These are phyloP conservation scores for Ageneiosus marmoratus DNA, from an alignment of 2,113 vertebrate genomes.

Conservation along the genomic window DNA sequence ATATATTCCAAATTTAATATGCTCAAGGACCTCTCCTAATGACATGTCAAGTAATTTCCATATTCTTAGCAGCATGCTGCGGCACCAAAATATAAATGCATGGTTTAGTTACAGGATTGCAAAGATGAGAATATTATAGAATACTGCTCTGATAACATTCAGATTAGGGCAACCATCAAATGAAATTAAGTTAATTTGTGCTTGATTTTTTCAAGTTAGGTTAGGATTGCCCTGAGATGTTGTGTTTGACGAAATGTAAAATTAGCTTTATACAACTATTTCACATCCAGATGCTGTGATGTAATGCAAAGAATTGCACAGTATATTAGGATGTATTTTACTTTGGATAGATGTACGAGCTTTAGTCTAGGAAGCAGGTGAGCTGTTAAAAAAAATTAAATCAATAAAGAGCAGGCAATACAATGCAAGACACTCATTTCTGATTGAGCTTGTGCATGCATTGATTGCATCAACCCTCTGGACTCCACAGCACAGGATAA, in stretches of 20 bases:
- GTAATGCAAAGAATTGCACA: neutral
- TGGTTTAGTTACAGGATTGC: slow-evolving; percentile 23
- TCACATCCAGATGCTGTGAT: neutral
- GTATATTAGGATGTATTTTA: neutral
- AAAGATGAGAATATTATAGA: slow-evolving; percentile 17
- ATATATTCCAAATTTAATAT: slow-evolving; percentile 52
- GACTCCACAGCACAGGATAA: slow-evolving; percentile 41
- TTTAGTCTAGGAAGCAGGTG: slow-evolving; percentile 38
- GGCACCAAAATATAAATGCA: slow-evolving; percentile 33
- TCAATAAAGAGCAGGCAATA: slow-evolving; percentile 42
- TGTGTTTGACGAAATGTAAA: neutral
- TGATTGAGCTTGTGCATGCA: slow-evolving; percentile 43
- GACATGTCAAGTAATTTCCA: slow-evolving; percentile 40
- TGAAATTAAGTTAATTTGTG: neutral
- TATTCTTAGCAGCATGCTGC: slow-evolving; percentile 1
- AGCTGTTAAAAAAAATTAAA: slow-evolving; percentile 33
- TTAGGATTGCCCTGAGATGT: neutral
- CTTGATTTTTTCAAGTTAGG: neutral
- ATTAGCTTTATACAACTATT: neutral
- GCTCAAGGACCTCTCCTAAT: slow-evolving; percentile 48
- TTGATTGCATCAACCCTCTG: slow-evolving; percentile 48
- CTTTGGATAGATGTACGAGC: neutral
- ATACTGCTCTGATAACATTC: neutral
- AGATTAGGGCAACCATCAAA: neutral
- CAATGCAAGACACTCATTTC: slow-evolving; percentile 38